Percentiles rank a stretch among this genome's conserved stretches.
phyloP scores from a whole-genome alignment of 2,113 vertebrate genomes.

The Nothoprocta perdicaria region DNA sequence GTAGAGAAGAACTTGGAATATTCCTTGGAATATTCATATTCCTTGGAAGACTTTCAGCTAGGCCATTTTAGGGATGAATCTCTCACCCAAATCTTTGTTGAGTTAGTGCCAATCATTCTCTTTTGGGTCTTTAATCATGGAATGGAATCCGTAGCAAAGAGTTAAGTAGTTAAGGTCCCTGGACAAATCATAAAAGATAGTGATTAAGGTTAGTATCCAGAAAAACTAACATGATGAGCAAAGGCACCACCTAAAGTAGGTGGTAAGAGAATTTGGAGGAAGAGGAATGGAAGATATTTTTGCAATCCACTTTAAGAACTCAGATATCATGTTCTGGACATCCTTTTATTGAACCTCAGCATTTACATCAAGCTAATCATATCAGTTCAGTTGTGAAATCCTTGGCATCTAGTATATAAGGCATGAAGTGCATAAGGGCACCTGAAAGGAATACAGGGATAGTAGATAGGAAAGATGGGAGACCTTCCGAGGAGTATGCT shows the following conservation, averaged over 20 bases:
- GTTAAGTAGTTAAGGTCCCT: not conserved
- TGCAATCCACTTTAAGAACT: rapidly evolving
- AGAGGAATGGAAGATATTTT: not conserved
- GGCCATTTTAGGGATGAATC: not conserved
- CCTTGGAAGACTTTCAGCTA: not conserved
- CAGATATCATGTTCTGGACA: not conserved
- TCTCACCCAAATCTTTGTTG: not conserved
- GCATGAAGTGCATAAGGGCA: not conserved
- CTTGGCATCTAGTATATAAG: not conserved
- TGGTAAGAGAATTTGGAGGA: not conserved
- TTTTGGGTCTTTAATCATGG: conserved; percentile 23
- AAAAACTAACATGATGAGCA: not conserved
- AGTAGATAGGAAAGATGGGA: not conserved
- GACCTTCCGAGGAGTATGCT: not conserved
- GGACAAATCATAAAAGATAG: not conserved
- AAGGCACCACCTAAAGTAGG: not conserved
- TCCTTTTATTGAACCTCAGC: not conserved
- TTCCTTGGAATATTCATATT: not conserved
- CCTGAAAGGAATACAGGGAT: not conserved
- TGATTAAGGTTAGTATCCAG: not conserved
- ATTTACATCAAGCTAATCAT: not conserved
- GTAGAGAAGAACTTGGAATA: not conserved
- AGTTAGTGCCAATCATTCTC: not conserved
- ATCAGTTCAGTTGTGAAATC: not conserved
- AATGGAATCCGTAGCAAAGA: not conserved